Evolutionary conservation across 2,888 invertebrate species (phyloP), one percentile per base, ranked within the genome.

Genomic region (Acrobasis consociella): DNA sequence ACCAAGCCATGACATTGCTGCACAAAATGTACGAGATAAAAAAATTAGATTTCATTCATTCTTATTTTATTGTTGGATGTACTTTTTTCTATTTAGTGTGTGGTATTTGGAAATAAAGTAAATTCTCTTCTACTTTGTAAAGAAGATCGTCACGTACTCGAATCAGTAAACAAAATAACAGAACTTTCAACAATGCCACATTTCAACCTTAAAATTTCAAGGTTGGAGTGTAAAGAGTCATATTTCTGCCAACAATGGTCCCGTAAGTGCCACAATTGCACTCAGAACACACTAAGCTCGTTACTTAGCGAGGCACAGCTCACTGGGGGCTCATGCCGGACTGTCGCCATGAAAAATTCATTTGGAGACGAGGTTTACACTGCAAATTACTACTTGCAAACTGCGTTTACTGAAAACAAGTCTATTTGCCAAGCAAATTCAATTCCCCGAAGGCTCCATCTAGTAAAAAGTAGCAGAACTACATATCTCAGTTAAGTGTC

Each of bases 281-380:
- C 58, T 51, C 50, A 50, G 38, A 50, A 62, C 62, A 56, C 50
- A 60, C 60, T 60, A 39, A 58, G 51, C 42, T 62, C 62, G 51
- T 62, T 62, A 62, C 62, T 62, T 62, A 62, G 60, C 51, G 42
- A 16, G n/a, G 17, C 16, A 60, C 13, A 17, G 39, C 42, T 17
- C 60, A 42, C 60, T 37, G 17, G 42, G 51, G 60, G 39, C 39
- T 38, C 51, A 51, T 60, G 16, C 13, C 15, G 13, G 13, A 39
- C 22, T 42, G 16, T 2, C 13, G 56, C 13, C 17, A 42, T 56
- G 42, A 56, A 56, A 39, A 56, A 56, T 56, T 56, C 56, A 56
- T 56, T 56, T 56, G 5, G 38, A n/a, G 15, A 39, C 56, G 17
- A 37, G 38, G 15, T 9, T 55, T n/a, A 31, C 31, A 15, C 37